Evolutionary conservation across 2,888 invertebrate species (phyloP), one percentile per base, ranked within the genome.

Genomic region (Saturnia japonica): DNA sequence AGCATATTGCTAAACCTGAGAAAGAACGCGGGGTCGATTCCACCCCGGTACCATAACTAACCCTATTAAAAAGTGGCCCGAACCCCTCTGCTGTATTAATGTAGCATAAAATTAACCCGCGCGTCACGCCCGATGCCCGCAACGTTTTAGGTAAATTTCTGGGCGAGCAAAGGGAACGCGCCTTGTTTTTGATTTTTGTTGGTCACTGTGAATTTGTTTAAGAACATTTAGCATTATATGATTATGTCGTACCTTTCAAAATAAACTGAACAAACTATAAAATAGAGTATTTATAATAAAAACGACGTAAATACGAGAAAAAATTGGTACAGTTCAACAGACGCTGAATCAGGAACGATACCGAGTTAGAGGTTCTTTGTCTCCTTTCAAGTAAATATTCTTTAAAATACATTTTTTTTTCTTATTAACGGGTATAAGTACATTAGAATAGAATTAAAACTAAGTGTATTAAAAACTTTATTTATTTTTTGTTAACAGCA

Each of bases 101-200:
- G 93, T 93, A 93, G 91, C 93, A 93, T 93, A 93, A 93, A 93
- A 93, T 93, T 91, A 93, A 93, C 88, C 90, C 86, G 86, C 77
- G 82, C 89, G 91, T 91, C 88, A 91, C 89, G 91, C 87, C 79
- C 77, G 84, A 78, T 85, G 91, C 88, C 82, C 81, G 73, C 68
- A 47, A 68, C 71, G 72, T 69, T 72, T 72, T 69, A 71, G 64
- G 60, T 72, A 71, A 43, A 67, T 67, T 72, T 68, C 70, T 72
- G 51, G 69, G 60, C 43, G 71, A 68, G 34, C 34, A 34, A n/a
- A 64, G 69, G 71, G 70, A 69, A 43, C 34, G 25, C 71, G 70
- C 54, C 73, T 71, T 57, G 45, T 71, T 72, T 74, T 54, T 73
- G 66, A 73, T 74, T 74, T 73, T 75, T 72, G 69, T 73, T 68